Conservation (phyloP, 2,113 vertebrate species). For the Sander lucioperca region DNA sequence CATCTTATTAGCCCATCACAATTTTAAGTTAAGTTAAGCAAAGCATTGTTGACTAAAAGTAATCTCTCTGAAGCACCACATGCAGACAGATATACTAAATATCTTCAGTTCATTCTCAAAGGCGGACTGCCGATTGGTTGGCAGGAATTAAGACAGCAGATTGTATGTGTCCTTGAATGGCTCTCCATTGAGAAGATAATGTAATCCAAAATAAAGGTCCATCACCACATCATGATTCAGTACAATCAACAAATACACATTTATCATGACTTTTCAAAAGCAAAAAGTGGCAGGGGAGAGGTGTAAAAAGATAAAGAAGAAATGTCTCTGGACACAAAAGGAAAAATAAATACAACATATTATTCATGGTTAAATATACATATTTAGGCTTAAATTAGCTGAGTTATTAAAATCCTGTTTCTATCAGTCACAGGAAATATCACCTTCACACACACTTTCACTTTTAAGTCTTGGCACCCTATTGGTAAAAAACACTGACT, state of each 20-base stretch:
- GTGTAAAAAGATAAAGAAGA: slow-evolving; percentile 39
- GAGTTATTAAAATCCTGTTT: slow-evolving; percentile 34
- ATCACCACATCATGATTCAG: slow-evolving; percentile 13
- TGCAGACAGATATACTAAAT: not conserved
- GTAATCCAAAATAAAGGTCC: not conserved
- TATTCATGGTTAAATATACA: slow-evolving; percentile 19
- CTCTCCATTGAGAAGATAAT: slow-evolving; percentile 1
- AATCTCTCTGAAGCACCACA: not conserved
- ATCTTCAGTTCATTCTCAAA: not conserved
- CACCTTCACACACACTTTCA: not conserved
- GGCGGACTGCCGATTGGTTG: not conserved
- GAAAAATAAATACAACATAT: slow-evolving; percentile 44
- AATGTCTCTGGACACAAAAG: slow-evolving; percentile 16
- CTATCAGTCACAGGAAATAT: slow-evolving; percentile 32
- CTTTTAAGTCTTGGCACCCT: not conserved
- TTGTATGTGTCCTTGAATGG: not conserved
- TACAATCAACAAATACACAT: not conserved
- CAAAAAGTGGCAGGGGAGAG: slow-evolving; percentile 37
- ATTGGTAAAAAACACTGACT: not conserved
- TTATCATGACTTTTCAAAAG: slow-evolving; percentile 5
- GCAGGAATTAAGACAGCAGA: not conserved
- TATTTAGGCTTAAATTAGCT: slow-evolving; percentile 11
- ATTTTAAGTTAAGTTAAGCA: not conserved
- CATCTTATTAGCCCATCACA: not conserved
- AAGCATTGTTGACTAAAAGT: not conserved